These are phyloP conservation scores for Zygothrica quintamaculata DNA, from an alignment of 2,888 invertebrate species.

Conservation along the genomic window DNA sequence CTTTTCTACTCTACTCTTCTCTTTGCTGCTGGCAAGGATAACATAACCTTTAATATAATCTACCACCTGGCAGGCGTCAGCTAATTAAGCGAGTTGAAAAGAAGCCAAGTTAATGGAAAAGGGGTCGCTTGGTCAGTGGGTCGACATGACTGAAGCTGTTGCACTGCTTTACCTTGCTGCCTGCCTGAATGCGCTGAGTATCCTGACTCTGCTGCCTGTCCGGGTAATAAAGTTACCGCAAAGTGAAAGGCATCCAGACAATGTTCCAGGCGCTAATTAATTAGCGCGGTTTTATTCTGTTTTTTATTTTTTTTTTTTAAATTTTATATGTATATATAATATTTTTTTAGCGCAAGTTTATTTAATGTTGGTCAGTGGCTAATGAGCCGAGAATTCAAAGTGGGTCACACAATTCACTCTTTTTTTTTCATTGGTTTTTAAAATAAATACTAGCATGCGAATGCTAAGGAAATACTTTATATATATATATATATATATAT, in stretches of 20 bases:
- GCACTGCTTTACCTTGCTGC: neutral
- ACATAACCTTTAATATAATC: slow-evolving; percentile 49
- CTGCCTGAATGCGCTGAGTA: no score
- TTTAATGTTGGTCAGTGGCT: slow-evolving; percentile 40
- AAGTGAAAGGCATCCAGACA: slow-evolving; percentile 61
- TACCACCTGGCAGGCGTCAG: slow-evolving; percentile 45
- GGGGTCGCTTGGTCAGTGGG: slow-evolving; percentile 8
- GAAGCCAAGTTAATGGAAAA: slow-evolving; percentile 26
- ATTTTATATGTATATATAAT: slow-evolving; percentile 5
- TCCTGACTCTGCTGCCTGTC: no score
- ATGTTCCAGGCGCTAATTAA: slow-evolving; percentile 51
- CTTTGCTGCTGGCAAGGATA: no score
- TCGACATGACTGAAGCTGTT: slow-evolving; percentile 8
- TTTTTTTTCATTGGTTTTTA: neutral
- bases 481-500: no score
- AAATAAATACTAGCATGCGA: neutral
- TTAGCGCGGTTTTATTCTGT: slow-evolving; percentile 39
- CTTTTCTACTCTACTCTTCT: neutral
- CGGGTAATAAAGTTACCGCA: slow-evolving; percentile 60
- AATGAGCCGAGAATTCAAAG: slow-evolving; percentile 40
- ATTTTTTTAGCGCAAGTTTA: slow-evolving; percentile 17
- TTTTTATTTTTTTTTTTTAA: slow-evolving; percentile 9
- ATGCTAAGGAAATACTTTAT: no score
- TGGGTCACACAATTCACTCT: slow-evolving; percentile 24
- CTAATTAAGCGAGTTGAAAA: slow-evolving; percentile 59